Base-by-base conservation (phyloP, 2,888 invertebrate species). In the Osmoderma eremita region DNA sequence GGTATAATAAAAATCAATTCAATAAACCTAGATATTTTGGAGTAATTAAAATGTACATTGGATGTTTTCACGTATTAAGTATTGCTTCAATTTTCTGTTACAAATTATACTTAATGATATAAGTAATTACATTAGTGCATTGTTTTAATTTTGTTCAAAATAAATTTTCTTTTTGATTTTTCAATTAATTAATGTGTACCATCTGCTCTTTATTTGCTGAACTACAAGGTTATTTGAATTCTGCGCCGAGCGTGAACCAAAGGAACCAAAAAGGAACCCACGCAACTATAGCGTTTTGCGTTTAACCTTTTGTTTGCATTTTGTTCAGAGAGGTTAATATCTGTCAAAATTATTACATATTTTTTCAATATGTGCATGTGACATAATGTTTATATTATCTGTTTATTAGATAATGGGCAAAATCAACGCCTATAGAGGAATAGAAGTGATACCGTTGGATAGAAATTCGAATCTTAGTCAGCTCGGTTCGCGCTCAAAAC, bases 371-470 rank as follows among this genome's bases (percentile, higher is more conserved):
- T 51, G 20, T 58, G 61, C 38, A 24, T 42, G 58, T 58, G 58
- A 42, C 8, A 13, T 36, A 30, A 53, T 30, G 58, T 22, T 58
- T 45, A 20, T 58, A 24, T 30, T 3, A 45, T 61, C 18, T 65
- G 42, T 67, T 63, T 62, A 65, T 65, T 64, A 69, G 73, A 72
- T 71, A 56, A 74, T 74, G 74, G 74, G 73, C 56, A 73, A 72
- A 70, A 72, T 72, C 67, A 69, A 70, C 66, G 69, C 70, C 20
- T 69, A 66, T 62, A 68, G 38, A 62, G 65, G 54, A 48, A 54
- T 73, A 66, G 75, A 75, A 73, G 74, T 75, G 56, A 74, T 75
- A 69, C 74, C 75, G 22, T 68, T 75, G 15, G 62, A 68, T 39
- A 54, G 65, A 24, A 65, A 66, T 49, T 42, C 51, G 17, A 51